phyloP scores from a whole-genome alignment of 2,113 vertebrate genomes.

The Turdus rufiventris region DNA sequence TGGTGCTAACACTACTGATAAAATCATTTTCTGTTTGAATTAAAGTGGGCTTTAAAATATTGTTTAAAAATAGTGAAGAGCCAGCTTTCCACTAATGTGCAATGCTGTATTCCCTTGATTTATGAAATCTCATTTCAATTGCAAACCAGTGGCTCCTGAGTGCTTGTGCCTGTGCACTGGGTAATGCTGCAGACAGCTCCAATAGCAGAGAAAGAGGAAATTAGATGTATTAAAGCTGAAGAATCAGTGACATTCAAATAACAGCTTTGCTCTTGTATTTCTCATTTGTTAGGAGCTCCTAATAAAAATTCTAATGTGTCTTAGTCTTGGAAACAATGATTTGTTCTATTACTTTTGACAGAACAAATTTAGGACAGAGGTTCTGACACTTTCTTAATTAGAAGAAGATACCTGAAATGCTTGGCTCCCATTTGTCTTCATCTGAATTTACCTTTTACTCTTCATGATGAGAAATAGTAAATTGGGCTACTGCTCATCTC shows the following conservation, averaged over 20 bases:
- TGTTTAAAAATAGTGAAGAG: neutral
- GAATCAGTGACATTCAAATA: constrained; percentile 39
- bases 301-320: constrained; percentile 19
- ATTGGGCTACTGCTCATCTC: neutral
- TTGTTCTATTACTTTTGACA: neutral
- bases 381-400: constrained; percentile 31
- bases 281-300: constrained; percentile 37
- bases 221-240: constrained; percentile 33
- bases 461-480: neutral
- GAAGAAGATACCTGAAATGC: neutral
- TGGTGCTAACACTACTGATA: neutral
- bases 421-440: neutral
- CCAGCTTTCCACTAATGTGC: neutral
- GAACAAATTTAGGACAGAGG: neutral
- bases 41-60: constrained; percentile 1
- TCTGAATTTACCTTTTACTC: neutral
- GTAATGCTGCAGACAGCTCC: constrained; percentile 34
- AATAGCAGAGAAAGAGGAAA: neutral
- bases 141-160: constrained; percentile 17
- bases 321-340: constrained; percentile 26
- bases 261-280: constrained; percentile 36
- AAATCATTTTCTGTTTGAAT: constrained; percentile 3
- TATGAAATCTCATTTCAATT: constrained; percentile 52
- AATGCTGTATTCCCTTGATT: constrained; percentile 11
- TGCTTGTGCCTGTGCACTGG: constrained; percentile 1